phyloP scores from a whole-genome alignment of 2,888 invertebrate genomes.

The Pristionchus arcanus region DNA sequence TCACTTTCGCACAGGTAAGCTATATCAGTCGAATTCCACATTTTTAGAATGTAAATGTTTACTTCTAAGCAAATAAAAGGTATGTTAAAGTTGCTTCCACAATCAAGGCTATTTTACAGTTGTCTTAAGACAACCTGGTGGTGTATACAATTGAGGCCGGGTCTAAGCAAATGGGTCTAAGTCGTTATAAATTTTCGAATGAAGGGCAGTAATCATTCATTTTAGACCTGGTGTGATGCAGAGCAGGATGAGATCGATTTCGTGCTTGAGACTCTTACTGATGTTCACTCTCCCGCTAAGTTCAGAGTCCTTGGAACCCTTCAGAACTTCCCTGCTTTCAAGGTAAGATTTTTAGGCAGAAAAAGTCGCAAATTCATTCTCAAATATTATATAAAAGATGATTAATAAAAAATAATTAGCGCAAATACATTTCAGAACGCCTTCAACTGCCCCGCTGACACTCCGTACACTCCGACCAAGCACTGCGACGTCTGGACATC shows the following conservation, averaged over 20 bases:
- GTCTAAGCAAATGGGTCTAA: no score
- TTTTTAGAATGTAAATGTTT: no score
- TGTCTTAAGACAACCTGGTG: no score
- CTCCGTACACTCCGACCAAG: conserved; percentile 63
- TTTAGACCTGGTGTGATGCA: conserved; percentile 68
- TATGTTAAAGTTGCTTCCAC: no score
- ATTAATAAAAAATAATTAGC: no score
- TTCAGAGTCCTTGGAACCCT: conserved; percentile 71
- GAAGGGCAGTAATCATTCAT: not conserved
- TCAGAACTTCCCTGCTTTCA: conserved; percentile 70
- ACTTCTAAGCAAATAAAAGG: no score
- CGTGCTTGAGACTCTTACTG: conserved; percentile 64
- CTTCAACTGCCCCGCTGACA: conserved; percentile 66
- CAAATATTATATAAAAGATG: no score
- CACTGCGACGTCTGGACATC: conserved; percentile 71
- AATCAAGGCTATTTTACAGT: no score
- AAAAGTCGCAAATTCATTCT: not conserved
- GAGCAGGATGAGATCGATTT: conserved; percentile 55
- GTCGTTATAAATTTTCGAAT: no score
- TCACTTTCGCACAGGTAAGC: conserved; percentile 66
- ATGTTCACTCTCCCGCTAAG: conserved; percentile 70
- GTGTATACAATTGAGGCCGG: no score
- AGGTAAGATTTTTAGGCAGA: not conserved
- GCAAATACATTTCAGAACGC: conserved; percentile 57
- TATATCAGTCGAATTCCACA: not conserved